Evolutionary conservation across 2,888 invertebrate species (phyloP), one percentile per base, ranked within the genome.

Genomic region (Athalia circularis): DNA sequence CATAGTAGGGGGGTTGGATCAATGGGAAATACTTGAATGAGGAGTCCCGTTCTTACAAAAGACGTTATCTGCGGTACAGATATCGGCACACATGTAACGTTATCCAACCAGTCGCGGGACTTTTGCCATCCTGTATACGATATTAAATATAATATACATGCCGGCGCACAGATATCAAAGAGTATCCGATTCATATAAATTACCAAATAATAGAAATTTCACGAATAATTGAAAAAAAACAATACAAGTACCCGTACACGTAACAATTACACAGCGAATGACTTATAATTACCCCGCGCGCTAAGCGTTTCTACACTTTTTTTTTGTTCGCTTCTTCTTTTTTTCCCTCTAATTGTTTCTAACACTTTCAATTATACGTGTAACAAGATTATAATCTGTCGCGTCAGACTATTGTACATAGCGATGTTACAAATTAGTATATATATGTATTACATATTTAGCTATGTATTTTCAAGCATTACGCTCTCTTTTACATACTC

Each of bases 1-100:
- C 8, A 64, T 43, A n/a, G 47, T 45, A 8, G 45, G 8, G n/a
- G 64, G 45, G 64, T 15, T 5, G 47, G 43, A 64, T 64, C 64
- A 64, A 64, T 64, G 64, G 64, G n/a, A 64, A 9, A 52, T 43
- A 64, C 64, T 45, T 45, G 64, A 64, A 64, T 45, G 64, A 64
- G 64, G 11, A 11, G 52, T n/a, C 43, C 11, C 6, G 64, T 43
- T n/a, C 43, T 45, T 64, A 64, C 64, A 64, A 64, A 64, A 64
- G 64, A 43, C 64, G 64, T 64, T 64, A 64, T 64, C 64, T 29
- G 64, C 45, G 43, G 5, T 29, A 64, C 29, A 29, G 29, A 29
- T 29, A 29, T 29, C 29, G 29, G 29, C 29, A 29, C 29, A 29
- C 29, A 29, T 29, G 29, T 29, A 29, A 29, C 29, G 29, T 29